These are phyloP conservation scores for Xiphophorus couchianus DNA, from an alignment of 2,113 vertebrate genomes.

Conservation along the genomic window DNA sequence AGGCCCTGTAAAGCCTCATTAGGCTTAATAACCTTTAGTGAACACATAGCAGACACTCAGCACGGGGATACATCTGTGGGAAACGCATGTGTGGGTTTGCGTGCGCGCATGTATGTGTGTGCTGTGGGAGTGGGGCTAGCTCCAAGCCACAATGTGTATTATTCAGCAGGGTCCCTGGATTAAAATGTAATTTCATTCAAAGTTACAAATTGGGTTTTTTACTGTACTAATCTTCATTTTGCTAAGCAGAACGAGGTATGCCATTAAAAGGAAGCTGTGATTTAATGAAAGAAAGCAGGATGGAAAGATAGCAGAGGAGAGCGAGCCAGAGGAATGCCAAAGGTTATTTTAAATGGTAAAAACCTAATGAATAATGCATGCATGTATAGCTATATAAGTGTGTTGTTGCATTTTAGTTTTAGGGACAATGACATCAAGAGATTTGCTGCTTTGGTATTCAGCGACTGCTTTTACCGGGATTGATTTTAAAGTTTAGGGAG, in stretches of 20 bases:
- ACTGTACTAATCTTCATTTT: conserved; percentile 76
- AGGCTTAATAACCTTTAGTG: conserved; percentile 71
- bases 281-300: conserved; percentile 69
- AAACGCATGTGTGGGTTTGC: conserved; percentile 26
- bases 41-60: conserved; percentile 41
- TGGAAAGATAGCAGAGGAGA: conserved; percentile 51
- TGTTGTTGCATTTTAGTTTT: conserved; percentile 24
- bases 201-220: conserved; percentile 76
- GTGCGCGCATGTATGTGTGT: conserved; percentile 17
- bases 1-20: conserved; percentile 69
- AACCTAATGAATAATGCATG: conserved; percentile 32
- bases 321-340: conserved; percentile 39
- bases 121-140: conserved; percentile 62
- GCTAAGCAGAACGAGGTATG: conserved; percentile 72
- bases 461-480: conserved; percentile 4
- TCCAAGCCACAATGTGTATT: conserved; percentile 68
- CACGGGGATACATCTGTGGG: background rate
- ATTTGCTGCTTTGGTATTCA: conserved; percentile 17
- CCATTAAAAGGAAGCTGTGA: conserved; percentile 64
- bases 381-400: background rate
- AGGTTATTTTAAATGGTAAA: conserved; percentile 52
- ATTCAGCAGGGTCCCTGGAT: conserved; percentile 75
- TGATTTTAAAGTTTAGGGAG: conserved; percentile 11
- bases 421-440: conserved; percentile 16
- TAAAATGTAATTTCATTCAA: conserved; percentile 81